Evolutionary conservation across 2,888 invertebrate genomes (phyloP), one percentile per base, ranked within the genome.

Genomic region (Cybosia mesomella): DNA sequence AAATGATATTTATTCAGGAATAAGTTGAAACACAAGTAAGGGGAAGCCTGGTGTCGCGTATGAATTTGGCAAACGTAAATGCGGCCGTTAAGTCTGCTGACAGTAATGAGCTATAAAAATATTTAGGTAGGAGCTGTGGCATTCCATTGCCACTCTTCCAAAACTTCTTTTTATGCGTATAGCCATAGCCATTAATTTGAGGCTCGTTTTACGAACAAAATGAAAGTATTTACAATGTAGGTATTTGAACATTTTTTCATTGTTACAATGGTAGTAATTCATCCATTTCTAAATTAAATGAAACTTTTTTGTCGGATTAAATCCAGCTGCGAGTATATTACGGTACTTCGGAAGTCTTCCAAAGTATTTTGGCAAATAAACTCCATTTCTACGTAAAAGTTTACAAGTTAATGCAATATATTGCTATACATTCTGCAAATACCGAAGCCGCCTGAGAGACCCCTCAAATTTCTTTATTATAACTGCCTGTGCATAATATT

Each of bases 1-100:
- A 80, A 85, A 85, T 83, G 69, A 79, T 77, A 77, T 80, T 81
- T 81, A 84, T 82, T 81, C 79, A 72, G 81, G 72, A 79, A 77
- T 68, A 71, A 79, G 71, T 74, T 49, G 76, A 75, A 75, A 76
- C 81, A 77, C 79, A 83, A 79, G 68, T 67, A 70, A 71, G 71
- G 68, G 74, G 72, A 61, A n/a, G 63, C 70, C 68, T 53, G 55
- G 58, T 39, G 54, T 59, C 66, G 63, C 70, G 71, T 77, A 74
- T 73, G 72, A 81, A 83, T 82, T 85, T 83, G 85, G 81, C 76
- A 81, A 81, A 59, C 70, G 73, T 75, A 77, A 80, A 82, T 71
- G 72, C 73, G 75, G 70, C 82, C 85, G 81, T 88, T 88, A 85
- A 85, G 80, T 82, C 74, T 72, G 70, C 75, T 49, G 70, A 74